Evolutionary conservation across 2,888 invertebrate species (phyloP).

Genomic region (Pammene aurita): DNA sequence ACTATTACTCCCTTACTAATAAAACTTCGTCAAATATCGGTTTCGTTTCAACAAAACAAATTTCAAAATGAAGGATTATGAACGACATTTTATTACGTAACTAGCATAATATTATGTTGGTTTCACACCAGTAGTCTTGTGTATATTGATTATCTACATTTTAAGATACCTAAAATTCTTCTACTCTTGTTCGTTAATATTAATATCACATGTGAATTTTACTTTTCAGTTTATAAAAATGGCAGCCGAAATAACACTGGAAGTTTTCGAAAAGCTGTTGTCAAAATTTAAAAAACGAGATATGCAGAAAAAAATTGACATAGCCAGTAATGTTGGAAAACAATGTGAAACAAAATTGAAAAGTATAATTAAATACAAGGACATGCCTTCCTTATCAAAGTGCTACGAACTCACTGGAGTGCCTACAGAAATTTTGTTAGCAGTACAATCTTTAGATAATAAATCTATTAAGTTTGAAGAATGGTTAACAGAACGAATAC

Average conservation of each 20-base stretch:
- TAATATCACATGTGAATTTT: too few relatives aligned
- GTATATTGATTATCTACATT: too few relatives aligned
- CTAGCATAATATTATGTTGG: too few relatives aligned
- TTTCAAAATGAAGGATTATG: too few relatives aligned
- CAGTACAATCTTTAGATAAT: background rate
- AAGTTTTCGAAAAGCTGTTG: background rate
- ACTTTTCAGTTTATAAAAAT: constrained; percentile 23
- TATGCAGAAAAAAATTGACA: constrained; percentile 19
- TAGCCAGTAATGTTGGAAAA: constrained; percentile 8
- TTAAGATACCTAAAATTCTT: too few relatives aligned
- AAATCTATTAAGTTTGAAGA: constrained; percentile 5
- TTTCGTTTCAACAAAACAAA: too few relatives aligned
- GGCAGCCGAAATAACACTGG: constrained; percentile 14
- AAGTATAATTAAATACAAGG: background rate
- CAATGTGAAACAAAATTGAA: background rate
- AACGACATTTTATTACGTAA: too few relatives aligned
- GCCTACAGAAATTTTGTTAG: background rate
- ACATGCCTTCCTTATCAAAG: background rate
- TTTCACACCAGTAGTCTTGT: too few relatives aligned
- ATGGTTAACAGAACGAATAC: background rate
- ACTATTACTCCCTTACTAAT: too few relatives aligned
- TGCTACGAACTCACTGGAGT: constrained; percentile 12
- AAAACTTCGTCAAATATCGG: too few relatives aligned
- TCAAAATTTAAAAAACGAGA: constrained; percentile 9
- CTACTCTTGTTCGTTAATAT: too few relatives aligned